Percentiles rank a stretch among this genome's conserved stretches.
These are phyloP conservation scores for Gadus macrocephalus DNA, from an alignment of 2,113 vertebrate species.

Conservation along the genomic window DNA sequence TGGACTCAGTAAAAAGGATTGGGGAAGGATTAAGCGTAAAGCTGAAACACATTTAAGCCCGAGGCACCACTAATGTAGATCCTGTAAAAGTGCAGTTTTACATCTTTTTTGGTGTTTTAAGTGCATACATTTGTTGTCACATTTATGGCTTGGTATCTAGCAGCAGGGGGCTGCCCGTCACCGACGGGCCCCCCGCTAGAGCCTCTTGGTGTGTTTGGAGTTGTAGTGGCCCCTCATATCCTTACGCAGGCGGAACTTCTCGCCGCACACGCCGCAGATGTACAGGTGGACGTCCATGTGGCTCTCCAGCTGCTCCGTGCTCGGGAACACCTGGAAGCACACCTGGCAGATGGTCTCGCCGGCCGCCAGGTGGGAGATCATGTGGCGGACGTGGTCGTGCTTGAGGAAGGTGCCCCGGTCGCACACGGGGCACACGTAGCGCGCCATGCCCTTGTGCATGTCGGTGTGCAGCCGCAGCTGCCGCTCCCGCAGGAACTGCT, in stretches of 20 bases:
- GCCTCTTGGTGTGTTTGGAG: conserved; percentile 92
- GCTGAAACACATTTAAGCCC: too few relatives aligned
- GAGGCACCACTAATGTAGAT: conserved; percentile 41
- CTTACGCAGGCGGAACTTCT: conserved; percentile 97
- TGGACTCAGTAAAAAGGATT: too few relatives aligned
- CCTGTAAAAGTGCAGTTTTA: conserved; percentile 65
- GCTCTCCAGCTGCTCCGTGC: conserved; percentile 89
- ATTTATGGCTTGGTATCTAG: conserved; percentile 64
- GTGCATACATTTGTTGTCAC: conserved; percentile 70
- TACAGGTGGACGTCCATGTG: conserved; percentile 99
- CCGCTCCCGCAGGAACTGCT: conserved; percentile 95
- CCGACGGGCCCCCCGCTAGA: conserved; percentile 42
- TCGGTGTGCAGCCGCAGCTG: conserved; percentile 96
- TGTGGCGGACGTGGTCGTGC: conserved; percentile 97
- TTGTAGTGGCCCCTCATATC: conserved; percentile 99
- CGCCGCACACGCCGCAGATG: conserved; percentile 94
- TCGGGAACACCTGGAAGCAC: conserved; percentile 97
- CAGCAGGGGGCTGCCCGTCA: neutral
- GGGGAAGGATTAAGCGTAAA: too few relatives aligned
- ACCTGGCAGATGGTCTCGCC: conserved; percentile 99
- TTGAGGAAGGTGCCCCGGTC: conserved; percentile 99
- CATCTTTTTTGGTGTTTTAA: conserved; percentile 65
- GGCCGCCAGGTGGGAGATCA: conserved; percentile 95
- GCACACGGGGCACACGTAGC: conserved; percentile 96
- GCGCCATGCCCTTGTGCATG: conserved; percentile 98